Percentiles rank a stretch among this genome's conserved stretches.
Conservation (phyloP, 2,797 vertebrate species). For the Cynopterus sphinx region DNA sequence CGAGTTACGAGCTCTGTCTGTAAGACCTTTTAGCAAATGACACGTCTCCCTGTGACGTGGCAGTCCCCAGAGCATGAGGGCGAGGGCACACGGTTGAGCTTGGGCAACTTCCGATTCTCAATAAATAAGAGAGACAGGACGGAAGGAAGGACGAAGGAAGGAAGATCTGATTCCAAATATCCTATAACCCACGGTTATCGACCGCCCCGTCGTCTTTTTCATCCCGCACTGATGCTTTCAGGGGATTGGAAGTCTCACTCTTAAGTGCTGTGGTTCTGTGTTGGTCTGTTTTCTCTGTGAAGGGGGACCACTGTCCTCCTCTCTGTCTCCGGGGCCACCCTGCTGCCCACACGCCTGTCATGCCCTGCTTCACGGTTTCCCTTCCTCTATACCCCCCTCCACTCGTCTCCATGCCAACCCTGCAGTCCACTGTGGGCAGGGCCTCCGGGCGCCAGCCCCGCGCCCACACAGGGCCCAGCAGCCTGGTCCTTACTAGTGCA, state of each 20-base stretch:
- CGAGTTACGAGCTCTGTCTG: background rate
- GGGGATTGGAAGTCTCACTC: background rate
- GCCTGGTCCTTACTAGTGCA: too few relatives aligned
- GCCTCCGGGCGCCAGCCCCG: background rate
- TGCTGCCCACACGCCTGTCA: background rate
- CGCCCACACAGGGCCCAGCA: too few relatives aligned
- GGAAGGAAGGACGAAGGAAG: background rate
- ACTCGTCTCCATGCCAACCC: background rate
- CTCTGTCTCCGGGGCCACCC: background rate
- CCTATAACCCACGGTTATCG: background rate
- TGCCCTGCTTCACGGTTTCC: background rate
- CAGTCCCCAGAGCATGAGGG: background rate
- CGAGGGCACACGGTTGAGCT: background rate
- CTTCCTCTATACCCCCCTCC: background rate
- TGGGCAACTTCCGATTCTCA: background rate
- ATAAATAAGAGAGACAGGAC: background rate
- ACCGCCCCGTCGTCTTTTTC: background rate
- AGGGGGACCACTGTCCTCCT: background rate
- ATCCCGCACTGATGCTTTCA: background rate
- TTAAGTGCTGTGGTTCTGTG: background rate
- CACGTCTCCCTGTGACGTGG: background rate
- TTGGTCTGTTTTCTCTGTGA: background rate
- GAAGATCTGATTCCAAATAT: background rate
- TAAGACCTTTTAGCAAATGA: background rate
- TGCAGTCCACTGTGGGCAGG: background rate